phyloP scores from a whole-genome alignment of 2,797 vertebrate species.

The Macropus fuliginosus region DNA sequence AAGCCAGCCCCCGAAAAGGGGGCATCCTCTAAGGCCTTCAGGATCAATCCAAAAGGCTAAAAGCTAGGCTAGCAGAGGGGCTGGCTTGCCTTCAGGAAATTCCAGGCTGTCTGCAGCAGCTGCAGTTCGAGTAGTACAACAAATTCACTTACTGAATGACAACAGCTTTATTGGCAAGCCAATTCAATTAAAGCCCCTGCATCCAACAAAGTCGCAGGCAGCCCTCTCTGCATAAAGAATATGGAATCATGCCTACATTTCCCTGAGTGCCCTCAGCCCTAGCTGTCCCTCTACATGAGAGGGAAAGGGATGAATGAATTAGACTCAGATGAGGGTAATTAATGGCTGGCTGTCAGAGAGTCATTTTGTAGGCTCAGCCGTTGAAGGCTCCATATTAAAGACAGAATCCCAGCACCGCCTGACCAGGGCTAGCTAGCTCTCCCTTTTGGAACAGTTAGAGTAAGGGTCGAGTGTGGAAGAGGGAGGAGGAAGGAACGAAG shows the following conservation, averaged over 20 bases:
- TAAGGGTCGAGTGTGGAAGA: constrained; percentile 24
- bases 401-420: constrained; percentile 78
- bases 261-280: constrained; percentile 89
- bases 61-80: constrained; percentile 83
- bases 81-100: constrained; percentile 90
- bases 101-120: constrained; percentile 89
- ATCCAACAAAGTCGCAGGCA: constrained; percentile 90
- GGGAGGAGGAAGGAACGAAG: constrained; percentile 49
- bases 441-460: constrained; percentile 53
- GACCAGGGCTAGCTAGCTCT: constrained; percentile 74
- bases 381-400: constrained; percentile 81
- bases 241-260: constrained; percentile 90
- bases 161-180: constrained; percentile 94
- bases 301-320: constrained; percentile 89
- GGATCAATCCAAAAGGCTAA: constrained; percentile 72
- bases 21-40: accelerated
- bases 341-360: constrained; percentile 89
- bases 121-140: constrained; percentile 90
- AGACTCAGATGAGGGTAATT: constrained; percentile 89
- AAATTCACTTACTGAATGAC: constrained; percentile 94
- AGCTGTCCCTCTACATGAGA: constrained; percentile 88
- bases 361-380: constrained; percentile 83
- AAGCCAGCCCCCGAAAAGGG: not conserved
- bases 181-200: constrained; percentile 93
- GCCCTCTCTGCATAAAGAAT: constrained; percentile 87